Evolutionary conservation across 2,113 vertebrate genomes (phyloP).

Genomic region (Thamnaconus septentrionalis): DNA sequence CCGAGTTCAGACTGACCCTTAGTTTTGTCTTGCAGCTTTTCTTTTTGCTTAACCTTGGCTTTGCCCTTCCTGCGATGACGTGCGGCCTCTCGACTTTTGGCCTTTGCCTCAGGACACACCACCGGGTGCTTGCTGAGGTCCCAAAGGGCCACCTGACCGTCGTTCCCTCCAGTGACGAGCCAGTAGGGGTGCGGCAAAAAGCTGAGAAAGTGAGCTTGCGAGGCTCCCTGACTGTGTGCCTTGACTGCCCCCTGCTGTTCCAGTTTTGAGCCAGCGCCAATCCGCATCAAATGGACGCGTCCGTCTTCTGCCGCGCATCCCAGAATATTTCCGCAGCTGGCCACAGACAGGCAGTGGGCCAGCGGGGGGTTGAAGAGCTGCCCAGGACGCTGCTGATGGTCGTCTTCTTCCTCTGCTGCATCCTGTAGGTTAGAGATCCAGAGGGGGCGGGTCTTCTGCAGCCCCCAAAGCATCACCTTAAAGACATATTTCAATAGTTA

Average conservation of each 20-base stretch:
- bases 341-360: conserved; percentile 85
- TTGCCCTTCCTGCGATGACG: conserved; percentile 76
- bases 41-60: conserved; percentile 62
- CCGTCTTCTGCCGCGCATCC: conserved; percentile 92
- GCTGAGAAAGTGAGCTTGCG: conserved; percentile 85
- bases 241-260: conserved; percentile 80
- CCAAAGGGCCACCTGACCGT: conserved; percentile 88
- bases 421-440: conserved; percentile 90
- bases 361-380: conserved; percentile 92
- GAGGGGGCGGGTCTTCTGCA: conserved; percentile 89
- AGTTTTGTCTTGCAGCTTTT: conserved; percentile 22
- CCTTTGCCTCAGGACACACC: conserved; percentile 69
- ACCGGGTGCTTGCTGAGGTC: conserved; percentile 77
- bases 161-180: conserved; percentile 90
- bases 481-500: not conserved
- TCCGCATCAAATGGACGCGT: conserved; percentile 82
- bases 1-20: conserved; percentile 4
- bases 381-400: conserved; percentile 64
- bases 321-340: conserved; percentile 86
- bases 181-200: conserved; percentile 81
- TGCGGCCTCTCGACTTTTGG: conserved; percentile 54
- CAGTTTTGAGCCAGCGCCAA: conserved; percentile 80
- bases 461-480: conserved; percentile 92
- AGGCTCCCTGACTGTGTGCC: conserved; percentile 85
- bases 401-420: conserved; percentile 67